Percentiles rank a stretch among this genome's conserved stretches.
Conservation (phyloP, 2,888 invertebrate species). For the Drosophila helvetica region DNA sequence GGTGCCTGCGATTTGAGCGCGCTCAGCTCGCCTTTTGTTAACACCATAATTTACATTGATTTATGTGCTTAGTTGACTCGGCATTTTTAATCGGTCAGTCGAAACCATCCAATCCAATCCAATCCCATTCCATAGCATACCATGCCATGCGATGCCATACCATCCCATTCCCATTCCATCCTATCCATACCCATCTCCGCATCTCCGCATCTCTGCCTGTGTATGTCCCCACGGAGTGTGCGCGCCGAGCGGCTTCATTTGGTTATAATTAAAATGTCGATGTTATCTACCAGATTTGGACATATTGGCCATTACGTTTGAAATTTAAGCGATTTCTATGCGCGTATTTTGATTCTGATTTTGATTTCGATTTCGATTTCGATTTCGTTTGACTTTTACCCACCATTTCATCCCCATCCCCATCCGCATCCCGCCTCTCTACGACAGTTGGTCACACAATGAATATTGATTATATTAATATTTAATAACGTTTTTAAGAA, state of each 20-base stretch:
- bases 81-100: conserved; percentile 79
- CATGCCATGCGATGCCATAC: conserved; percentile 23
- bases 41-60: conserved; percentile 82
- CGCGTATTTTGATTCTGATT: conserved; percentile 68
- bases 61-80: conserved; percentile 80
- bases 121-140: conserved; percentile 6
- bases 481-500: conserved; percentile 80
- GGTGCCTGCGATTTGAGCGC: conserved; percentile 54
- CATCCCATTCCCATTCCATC: background rate
- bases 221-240: conserved; percentile 3
- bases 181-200: background rate
- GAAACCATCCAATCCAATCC: conserved; percentile 30
- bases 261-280: conserved; percentile 82
- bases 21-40: conserved; percentile 80
- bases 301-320: conserved; percentile 80
- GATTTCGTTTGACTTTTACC: conserved; percentile 43
- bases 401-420: background rate
- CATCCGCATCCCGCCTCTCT: background rate
- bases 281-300: conserved; percentile 79
- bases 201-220: conserved; percentile 1
- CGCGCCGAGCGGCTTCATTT: conserved; percentile 72
- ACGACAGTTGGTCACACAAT: conserved; percentile 47
- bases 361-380: conserved; percentile 34
- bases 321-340: conserved; percentile 80
- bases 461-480: conserved; percentile 79